Percentiles rank a stretch among this genome's conserved stretches.
Conservation (phyloP, 2,113 vertebrate species). For the Alethe castanea region DNA sequence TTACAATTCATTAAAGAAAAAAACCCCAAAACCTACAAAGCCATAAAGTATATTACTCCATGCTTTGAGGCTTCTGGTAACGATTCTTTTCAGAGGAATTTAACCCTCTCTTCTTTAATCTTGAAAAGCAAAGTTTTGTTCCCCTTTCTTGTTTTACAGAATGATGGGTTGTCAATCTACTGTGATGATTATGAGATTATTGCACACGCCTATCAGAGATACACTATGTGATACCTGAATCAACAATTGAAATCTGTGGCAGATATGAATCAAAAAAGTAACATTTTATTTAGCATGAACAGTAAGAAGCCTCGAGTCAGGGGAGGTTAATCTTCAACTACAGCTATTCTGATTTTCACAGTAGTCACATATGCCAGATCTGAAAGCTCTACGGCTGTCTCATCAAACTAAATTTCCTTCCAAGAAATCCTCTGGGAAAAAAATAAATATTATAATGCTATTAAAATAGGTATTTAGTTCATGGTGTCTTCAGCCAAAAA, state of each 20-base stretch:
- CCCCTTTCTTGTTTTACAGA: background rate
- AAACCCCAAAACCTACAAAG: background rate
- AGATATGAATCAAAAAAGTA: background rate
- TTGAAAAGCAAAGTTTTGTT: background rate
- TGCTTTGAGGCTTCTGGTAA: background rate
- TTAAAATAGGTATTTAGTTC: background rate
- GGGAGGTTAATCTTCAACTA: background rate
- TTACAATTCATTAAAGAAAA: background rate
- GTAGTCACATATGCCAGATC: background rate
- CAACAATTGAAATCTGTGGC: background rate
- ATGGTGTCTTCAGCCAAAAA: background rate
- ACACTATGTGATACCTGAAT: background rate
- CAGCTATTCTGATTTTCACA: background rate
- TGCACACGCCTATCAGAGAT: background rate
- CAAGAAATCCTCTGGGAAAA: background rate
- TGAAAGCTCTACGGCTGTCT: background rate
- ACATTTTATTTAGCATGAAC: background rate
- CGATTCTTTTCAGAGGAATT: background rate
- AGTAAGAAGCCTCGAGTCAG: background rate
- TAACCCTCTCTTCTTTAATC: fast-evolving
- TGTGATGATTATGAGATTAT: background rate
- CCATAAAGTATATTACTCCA: background rate
- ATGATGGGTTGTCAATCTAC: background rate
- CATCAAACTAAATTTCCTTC: background rate
- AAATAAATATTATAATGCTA: background rate